Evolutionary conservation across 2,888 invertebrate genomes (phyloP), one percentile per base, ranked within the genome.

Genomic region (Serrognathus titanus): DNA sequence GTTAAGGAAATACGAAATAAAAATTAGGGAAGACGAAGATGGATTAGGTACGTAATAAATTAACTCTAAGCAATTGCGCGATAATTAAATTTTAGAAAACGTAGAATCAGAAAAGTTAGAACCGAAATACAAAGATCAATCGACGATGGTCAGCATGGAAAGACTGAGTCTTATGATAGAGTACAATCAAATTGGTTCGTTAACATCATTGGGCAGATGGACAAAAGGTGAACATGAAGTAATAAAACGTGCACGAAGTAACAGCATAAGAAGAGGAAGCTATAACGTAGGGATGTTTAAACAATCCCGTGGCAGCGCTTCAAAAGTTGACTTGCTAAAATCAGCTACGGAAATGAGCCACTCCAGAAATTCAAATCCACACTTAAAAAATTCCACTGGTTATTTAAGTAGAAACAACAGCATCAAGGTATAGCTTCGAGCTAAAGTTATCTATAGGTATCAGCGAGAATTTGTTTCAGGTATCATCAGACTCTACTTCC

Each of bases 161-260:
- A 79, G 90, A 43, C 75, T 90, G 46, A 88, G 88, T 71, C 81
- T 90, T 66, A 86, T 89, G 78, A 87, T 88, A 3, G 83, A 89
- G 65, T 89, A 85, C 74, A 90, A 90, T 72, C 89, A 88, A 63
- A 82, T 89, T 55, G 89, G 90, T 46, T 89, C 89, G 35, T 75
- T 90, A 48, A 84, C 88, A 60, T 90, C 89, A 0, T 71, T 90
- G 64, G 87, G 88, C 0, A 83, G 83, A 47, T 58, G 64, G 49
- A 51, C 58, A 39, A 53, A 61, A 54, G 63, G 61, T 39, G 63
- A 69, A 31, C 57, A 60, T 37, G 58, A 56, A n/a, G 40, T 63
- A 3, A 54, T 70, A 36, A 62, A 68, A 4, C 62, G 74, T 50
- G 65, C 78, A 55, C 77, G 73, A 55, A 73, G 75, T 58, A 79